Evolutionary conservation across 2,113 vertebrate genomes (phyloP), one percentile per base, ranked within the genome.

Genomic region (Amazona guildingii): DNA sequence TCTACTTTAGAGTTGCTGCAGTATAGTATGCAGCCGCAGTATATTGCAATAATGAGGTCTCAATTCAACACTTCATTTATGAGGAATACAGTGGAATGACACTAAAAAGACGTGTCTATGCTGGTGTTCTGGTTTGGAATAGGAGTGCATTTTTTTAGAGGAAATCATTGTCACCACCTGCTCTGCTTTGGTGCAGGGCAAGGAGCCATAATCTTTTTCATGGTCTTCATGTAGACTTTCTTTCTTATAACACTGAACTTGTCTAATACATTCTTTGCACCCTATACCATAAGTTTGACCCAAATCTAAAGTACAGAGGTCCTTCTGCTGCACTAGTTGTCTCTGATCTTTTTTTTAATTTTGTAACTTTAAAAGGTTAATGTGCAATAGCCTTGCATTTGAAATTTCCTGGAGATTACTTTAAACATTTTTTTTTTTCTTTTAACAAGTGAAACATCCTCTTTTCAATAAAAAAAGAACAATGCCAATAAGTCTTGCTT

Each of bases 91-190:
- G 12, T 61, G n/a, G 39, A 92, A 63, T 70, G 51, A 43, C 46
- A 37, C 31, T 63, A 43, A 18, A 59, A 59, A 31, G 19, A 39
- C 46, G 18, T 39, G 15, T 51, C 46, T 87, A 49, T 8, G 8
- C 55, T 46, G 24, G 13, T 72, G 15, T 67, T 67, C 46, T 39
- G 28, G 5, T 39, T 51, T 72, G 28, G 29, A 54, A 68, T 29
- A 17, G 4, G 17, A 67, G 5, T 35, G 5, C 0, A 0, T 28
- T 59, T 73, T 23, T 25, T 23, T 4, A 33, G 74, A 39, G 24
- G 41, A 75, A 52, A 49, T 21, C 12, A 3, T 4, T 69, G 13
- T 43, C 18, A 69, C 49, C 7, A 74, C 25, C 74, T 24, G 17
- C 17, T 44, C 49, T 78, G n/a, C 35, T 89, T 81, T 78, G 6